Percentiles rank a stretch among this genome's conserved stretches.
Conservation (phyloP, 2,888 invertebrate genomes). For the Gibbula magus region DNA sequence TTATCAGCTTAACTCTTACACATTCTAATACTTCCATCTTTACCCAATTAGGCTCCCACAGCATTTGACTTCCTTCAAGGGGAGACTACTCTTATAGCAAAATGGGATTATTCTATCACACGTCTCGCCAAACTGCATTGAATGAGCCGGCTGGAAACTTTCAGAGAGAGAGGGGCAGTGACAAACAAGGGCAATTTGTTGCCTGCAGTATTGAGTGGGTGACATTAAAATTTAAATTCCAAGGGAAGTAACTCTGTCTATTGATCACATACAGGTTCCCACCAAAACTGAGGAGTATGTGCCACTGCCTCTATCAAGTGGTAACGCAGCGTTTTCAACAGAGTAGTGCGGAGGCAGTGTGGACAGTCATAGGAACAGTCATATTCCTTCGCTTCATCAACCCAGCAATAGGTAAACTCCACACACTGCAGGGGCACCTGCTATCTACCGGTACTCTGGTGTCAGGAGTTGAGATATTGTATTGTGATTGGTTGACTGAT, state of each 20-base stretch:
- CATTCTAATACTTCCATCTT: too few relatives aligned
- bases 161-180: too few relatives aligned
- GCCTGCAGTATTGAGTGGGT: too few relatives aligned
- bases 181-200: too few relatives aligned
- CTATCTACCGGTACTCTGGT: neutral
- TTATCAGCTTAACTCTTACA: too few relatives aligned
- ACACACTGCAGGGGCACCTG: slow-evolving; percentile 13
- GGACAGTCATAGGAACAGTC: slow-evolving; percentile 85
- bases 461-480: slow-evolving; percentile 2
- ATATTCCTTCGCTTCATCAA: slow-evolving; percentile 97
- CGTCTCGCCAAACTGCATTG: too few relatives aligned
- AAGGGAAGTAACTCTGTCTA: slow-evolving; percentile 17
- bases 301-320: slow-evolving; percentile 90
- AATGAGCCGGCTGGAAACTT: too few relatives aligned
- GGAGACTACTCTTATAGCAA: too few relatives aligned
- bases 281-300: slow-evolving; percentile 95
- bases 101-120: too few relatives aligned
- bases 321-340: slow-evolving; percentile 74
- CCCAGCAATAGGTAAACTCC: slow-evolving; percentile 85
- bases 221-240: too few relatives aligned
- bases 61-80: too few relatives aligned
- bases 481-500: neutral
- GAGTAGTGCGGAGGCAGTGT: slow-evolving; percentile 81
- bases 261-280: slow-evolving; percentile 82
- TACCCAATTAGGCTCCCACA: too few relatives aligned